Evolutionary conservation across 2,797 vertebrate species (phyloP), one percentile per base, ranked within the genome.

Genomic region (Labeo calbasu): DNA sequence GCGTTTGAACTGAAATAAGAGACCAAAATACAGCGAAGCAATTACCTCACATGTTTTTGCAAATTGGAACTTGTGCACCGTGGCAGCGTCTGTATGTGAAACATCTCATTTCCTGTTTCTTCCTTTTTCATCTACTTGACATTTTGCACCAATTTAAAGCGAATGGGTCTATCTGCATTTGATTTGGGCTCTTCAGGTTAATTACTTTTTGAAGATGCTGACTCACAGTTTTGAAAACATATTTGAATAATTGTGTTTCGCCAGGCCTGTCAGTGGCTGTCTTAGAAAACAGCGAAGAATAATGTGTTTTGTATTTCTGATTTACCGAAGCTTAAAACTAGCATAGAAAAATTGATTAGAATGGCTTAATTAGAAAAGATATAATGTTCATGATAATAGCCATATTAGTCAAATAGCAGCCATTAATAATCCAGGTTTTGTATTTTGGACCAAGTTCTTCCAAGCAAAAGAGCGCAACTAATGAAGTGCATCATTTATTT

Each of bases 101-200:
- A 51, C 65, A 66, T 57, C 51, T 86, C 3, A 80, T 86, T 83
- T 86, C n/a, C 70, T 32, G 36, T 71, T 81, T 76, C 71, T 53
- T 19, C 25, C 46, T 28, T 71, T 83, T 77, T 80, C 50, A 57
- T 83, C 77, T 66, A 57, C 71, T 84, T 86, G 82, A 86, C 82
- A 86, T 86, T 86, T 84, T 6, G n/a, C 70, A 69, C 28, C 69
- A 86, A 70, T 84, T 80, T 84, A 59, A 86, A 28, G 19, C 23
- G 14, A 83, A 75, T 51, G 28, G 66, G 36, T 40, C 51, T 70
- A 17, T 79, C 63, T 19, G 23, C 36, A 10, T 70, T 86, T 43
- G 48, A 70, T 80, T 76, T 63, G 75, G 40, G 23, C 15, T 76
- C 61, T 28, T 46, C 71, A 80, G 70, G 70, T 84, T 81, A 80